Percentiles rank a stretch among this genome's conserved stretches.
These are phyloP conservation scores for Ischnus inquisitorius DNA, from an alignment of 2,888 invertebrate species.

Conservation along the genomic window DNA sequence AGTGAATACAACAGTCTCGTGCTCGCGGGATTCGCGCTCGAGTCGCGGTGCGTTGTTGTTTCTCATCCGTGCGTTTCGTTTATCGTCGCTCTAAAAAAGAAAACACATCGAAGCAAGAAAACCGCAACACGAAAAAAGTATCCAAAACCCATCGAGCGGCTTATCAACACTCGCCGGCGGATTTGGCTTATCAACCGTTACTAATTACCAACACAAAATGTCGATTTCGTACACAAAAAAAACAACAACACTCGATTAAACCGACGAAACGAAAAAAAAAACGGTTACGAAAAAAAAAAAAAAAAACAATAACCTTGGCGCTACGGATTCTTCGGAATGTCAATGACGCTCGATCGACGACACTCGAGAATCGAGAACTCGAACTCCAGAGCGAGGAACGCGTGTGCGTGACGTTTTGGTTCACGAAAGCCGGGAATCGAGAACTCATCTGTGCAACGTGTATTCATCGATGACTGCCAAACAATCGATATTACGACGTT, in stretches of 20 bases:
- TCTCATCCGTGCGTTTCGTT: background rate
- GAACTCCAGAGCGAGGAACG: background rate
- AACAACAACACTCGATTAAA: background rate
- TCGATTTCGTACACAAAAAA: background rate
- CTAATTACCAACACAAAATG: background rate
- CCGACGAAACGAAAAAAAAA: background rate
- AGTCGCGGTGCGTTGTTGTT: conserved; percentile 22
- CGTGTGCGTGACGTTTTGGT: conserved; percentile 4
- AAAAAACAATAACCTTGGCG: background rate
- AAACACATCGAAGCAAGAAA: background rate
- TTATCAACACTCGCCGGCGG: background rate
- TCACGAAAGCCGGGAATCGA: background rate
- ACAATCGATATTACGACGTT: background rate
- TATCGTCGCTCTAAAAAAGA: conserved; percentile 6
- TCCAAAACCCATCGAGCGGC: background rate
- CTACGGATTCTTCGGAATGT: conserved; percentile 8
- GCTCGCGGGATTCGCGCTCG: conserved; percentile 53
- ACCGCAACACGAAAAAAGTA: background rate
- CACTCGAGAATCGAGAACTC: background rate
- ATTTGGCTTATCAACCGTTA: background rate
- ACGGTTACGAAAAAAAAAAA: background rate
- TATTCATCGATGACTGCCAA: background rate
- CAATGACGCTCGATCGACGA: background rate
- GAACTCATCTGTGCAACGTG: background rate
- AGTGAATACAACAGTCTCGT: conserved; percentile 42